Base-by-base conservation (phyloP, 2,113 vertebrate species). In the Rostratula benghalensis region DNA sequence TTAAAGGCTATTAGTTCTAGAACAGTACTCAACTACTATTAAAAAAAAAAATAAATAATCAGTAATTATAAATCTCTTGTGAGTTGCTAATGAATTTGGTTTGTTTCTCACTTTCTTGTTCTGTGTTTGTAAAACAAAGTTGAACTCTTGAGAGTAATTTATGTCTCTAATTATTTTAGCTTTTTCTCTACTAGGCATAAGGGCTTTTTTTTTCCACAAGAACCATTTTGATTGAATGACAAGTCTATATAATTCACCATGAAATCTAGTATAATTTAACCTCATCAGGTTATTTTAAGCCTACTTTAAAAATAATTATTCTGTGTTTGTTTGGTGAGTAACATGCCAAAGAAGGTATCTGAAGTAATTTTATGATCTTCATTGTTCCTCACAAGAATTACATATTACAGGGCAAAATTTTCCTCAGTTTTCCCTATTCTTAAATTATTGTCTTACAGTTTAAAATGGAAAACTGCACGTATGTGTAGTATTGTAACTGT, bases 331-430 rank as follows among this genome's bases (percentile, higher is more conserved):
- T 78, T 78, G 73, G 57, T 92, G 73, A 93, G 50, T 89, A 73
- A 79, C 87, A 96, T 94, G 74, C 96, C 96, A 97, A 97, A 96
- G 96, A 96, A 91, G 69, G 39, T 94, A 48, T 69, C 68, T 78
- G 70, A 93, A 73, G 11, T 76, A 81, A 89, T 86, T 70, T 85
- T 91, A 45, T 59, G 20, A 21, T 90, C 53, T 68, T 80, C 12
- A 6, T 88, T 74, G 75, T 89, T 80, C 8, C 59, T 96, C 64
- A 84, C 16, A 76, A 76, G 37, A 51, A 43, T 82, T 87, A 50
- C 5, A 6, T 87, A 41, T 45, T 65, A 46, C 46, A 77, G 68
- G 43, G 48, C 31, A 87, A 35, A 76, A 33, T 79, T 85, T n/a
- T 24, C 15, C 37, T 21, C 48, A n/a, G 61, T 71, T 95, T 91